These are phyloP conservation scores for Morus bassanus DNA, from an alignment of 2,797 vertebrate genomes.

Conservation along the genomic window DNA sequence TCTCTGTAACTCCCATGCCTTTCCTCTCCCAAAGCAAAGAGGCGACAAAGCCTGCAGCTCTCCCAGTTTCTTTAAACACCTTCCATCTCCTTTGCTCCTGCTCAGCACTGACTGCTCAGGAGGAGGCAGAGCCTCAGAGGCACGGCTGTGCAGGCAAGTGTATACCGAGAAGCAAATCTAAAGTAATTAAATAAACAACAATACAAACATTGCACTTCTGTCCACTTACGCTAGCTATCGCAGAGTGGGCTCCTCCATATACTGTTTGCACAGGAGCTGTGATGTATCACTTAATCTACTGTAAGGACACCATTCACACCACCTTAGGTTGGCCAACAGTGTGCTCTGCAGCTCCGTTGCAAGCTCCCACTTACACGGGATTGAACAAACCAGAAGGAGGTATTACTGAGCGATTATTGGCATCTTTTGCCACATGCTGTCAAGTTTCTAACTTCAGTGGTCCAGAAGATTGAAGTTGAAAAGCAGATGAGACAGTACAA, in stretches of 20 bases:
- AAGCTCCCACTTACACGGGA: not conserved
- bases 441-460: not conserved
- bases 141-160: not conserved
- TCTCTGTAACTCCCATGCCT: not conserved
- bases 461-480: not conserved
- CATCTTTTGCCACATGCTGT: not conserved
- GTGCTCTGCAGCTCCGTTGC: not conserved
- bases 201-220: not conserved
- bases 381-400: not conserved
- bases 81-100: not conserved
- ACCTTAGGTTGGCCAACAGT: not conserved
- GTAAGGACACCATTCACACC: not conserved
- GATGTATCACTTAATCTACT: not conserved
- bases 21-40: not conserved
- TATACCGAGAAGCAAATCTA: not conserved
- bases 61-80: not conserved
- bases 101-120: not conserved
- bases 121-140: not conserved
- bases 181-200: conserved; percentile 11
- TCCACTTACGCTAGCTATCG: not conserved
- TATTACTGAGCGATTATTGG: not conserved
- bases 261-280: not conserved
- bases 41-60: not conserved
- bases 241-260: not conserved
- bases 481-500: not conserved